Evolutionary conservation across 2,888 invertebrate genomes (phyloP).

Genomic region (Tenodera sinensis): DNA sequence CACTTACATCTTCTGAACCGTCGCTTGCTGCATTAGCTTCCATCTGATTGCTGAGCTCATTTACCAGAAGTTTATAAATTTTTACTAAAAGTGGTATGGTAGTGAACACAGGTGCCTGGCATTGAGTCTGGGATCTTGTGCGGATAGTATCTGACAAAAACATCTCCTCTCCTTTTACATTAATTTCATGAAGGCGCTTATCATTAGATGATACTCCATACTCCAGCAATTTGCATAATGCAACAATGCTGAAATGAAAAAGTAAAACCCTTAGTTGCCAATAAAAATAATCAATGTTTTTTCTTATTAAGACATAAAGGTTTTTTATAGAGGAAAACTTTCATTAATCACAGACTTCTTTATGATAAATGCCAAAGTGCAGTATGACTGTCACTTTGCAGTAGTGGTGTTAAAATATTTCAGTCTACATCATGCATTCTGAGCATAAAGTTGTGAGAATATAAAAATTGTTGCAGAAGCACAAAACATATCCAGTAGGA

Average conservation of each 20-base stretch:
- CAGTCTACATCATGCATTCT: background rate
- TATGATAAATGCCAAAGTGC: too few relatives aligned
- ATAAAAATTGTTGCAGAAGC: too few relatives aligned
- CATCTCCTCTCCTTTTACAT: slow-evolving; percentile 56
- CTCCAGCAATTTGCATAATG: slow-evolving; percentile 63
- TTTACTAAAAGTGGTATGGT: slow-evolving; percentile 64
- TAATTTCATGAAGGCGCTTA: slow-evolving; percentile 52
- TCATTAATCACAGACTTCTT: too few relatives aligned
- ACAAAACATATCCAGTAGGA: too few relatives aligned
- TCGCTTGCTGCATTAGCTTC: slow-evolving; percentile 46
- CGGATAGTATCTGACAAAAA: slow-evolving; percentile 35
- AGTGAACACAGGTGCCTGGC: slow-evolving; percentile 57
- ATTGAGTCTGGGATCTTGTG: slow-evolving; percentile 43
- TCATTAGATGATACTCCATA: slow-evolving; percentile 65
- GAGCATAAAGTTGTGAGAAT: too few relatives aligned
- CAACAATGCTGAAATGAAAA: slow-evolving; percentile 51
- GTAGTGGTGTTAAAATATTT: too few relatives aligned
- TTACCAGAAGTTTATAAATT: slow-evolving; percentile 66
- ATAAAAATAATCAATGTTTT: too few relatives aligned
- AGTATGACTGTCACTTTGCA: too few relatives aligned
- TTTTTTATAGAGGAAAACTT: too few relatives aligned
- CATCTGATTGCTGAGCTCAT: slow-evolving; percentile 58
- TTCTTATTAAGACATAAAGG: too few relatives aligned
- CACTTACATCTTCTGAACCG: slow-evolving; percentile 36
- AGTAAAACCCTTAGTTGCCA: too few relatives aligned